Percentiles rank a stretch among this genome's conserved stretches.
Evolutionary conservation across 2,888 invertebrate genomes (phyloP).

Genomic region (Junonia oenone): DNA sequence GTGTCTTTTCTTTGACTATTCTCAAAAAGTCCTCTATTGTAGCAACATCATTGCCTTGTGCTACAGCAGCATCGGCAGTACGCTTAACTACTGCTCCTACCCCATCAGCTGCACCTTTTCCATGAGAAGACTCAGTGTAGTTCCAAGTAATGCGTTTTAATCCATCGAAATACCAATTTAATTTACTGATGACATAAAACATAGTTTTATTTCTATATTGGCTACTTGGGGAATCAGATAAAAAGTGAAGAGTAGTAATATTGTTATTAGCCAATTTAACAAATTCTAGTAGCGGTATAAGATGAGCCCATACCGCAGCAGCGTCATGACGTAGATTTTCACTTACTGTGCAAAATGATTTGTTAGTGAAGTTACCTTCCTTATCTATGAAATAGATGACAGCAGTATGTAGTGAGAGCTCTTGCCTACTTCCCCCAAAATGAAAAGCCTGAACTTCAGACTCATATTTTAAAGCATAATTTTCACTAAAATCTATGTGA

Average conservation of each 20-base stretch:
- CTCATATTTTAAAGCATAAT: constrained; percentile 6
- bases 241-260: constrained; percentile 1
- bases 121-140: not conserved
- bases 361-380: not conserved
- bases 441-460: constrained; percentile 16
- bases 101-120: not conserved
- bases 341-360: constrained; percentile 23
- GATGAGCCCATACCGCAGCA: constrained; percentile 23
- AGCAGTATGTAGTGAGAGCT: constrained; percentile 23
- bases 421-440: constrained; percentile 25
- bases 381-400: constrained; percentile 10
- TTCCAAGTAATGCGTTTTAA: not conserved
- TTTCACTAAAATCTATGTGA: constrained; percentile 16
- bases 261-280: not conserved
- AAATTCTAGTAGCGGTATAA: constrained; percentile 18
- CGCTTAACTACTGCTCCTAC: not conserved
- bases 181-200: constrained; percentile 5
- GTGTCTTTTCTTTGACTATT: not conserved
- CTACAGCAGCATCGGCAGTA: not conserved
- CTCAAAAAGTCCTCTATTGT: not conserved
- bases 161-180: not conserved
- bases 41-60: not conserved
- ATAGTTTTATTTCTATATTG: constrained; percentile 14
- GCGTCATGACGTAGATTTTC: constrained; percentile 20
- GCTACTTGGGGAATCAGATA: constrained; percentile 10